These are phyloP conservation scores for Halichoerus grypus DNA, from an alignment of 2,113 vertebrate genomes.

Conservation along the genomic window DNA sequence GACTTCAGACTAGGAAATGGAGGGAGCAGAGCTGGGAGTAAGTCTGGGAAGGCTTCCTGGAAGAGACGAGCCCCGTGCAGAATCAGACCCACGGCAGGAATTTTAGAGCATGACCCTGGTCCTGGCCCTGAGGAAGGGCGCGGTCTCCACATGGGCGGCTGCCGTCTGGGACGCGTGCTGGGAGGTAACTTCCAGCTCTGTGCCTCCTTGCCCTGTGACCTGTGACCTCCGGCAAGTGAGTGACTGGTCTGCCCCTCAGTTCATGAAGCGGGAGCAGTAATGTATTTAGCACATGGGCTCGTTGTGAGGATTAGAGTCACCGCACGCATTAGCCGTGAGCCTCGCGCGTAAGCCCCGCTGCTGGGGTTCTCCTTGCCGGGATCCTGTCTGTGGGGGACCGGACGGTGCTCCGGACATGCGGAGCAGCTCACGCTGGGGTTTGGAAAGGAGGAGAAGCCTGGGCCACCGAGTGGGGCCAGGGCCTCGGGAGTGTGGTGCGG, in stretches of 20 bases:
- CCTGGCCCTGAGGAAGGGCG: neutral
- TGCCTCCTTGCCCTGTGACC: neutral
- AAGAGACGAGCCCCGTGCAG: neutral
- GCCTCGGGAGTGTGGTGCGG: neutral
- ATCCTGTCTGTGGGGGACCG: neutral
- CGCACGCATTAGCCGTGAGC: neutral
- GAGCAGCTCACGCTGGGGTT: neutral
- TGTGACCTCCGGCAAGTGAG: neutral
- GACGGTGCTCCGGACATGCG: neutral
- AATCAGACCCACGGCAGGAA: neutral
- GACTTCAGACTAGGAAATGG: neutral
- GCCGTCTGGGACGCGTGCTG: no score
- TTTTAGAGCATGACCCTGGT: neutral
- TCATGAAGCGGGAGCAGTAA: neutral
- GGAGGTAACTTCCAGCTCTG: neutral
- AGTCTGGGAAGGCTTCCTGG: conserved; percentile 17
- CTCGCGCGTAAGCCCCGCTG: neutral
- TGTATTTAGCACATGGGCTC: neutral
- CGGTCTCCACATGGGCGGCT: neutral
- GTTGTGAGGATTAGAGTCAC: neutral
- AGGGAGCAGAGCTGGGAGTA: neutral
- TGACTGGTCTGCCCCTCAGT: neutral
- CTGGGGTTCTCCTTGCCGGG: neutral
- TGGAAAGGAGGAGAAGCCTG: neutral
- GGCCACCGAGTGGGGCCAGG: neutral